Evolutionary conservation across 1,140 invertebrate species (phyloP).

Genomic region (Hylyphantes graminicola): DNA sequence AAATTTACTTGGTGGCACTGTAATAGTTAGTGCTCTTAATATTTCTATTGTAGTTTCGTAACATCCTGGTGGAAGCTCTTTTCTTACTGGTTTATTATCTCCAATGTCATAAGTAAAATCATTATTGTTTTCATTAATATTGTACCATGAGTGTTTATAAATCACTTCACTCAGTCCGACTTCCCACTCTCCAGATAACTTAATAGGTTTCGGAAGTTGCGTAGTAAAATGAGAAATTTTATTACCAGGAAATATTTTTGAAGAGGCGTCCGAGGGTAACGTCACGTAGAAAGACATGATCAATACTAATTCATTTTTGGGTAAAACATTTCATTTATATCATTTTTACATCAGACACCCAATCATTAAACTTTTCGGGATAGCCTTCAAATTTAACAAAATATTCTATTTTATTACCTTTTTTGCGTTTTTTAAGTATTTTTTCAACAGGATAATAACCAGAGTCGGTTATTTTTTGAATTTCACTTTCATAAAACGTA

Average conservation of each 20-base stretch:
- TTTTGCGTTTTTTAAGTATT: constrained; percentile 2
- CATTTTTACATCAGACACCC: not conserved
- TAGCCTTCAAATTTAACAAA: constrained; percentile 9
- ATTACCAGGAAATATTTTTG: not conserved
- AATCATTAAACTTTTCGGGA: constrained; percentile 15
- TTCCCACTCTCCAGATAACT: not conserved
- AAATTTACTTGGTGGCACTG: not conserved
- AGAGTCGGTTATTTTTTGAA: constrained; percentile 8
- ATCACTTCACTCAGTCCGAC: constrained; percentile 8
- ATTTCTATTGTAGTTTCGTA: constrained; percentile 1
- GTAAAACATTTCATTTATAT: constrained; percentile 9
- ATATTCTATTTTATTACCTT: constrained; percentile 6
- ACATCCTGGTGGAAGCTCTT: not conserved
- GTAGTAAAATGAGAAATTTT: constrained; percentile 13
- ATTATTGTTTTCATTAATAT: not conserved
- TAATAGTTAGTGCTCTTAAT: not conserved
- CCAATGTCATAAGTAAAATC: not conserved
- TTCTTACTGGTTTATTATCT: not conserved
- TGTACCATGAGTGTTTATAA: not conserved
- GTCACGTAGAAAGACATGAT: constrained; percentile 24
- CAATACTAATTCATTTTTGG: no score
- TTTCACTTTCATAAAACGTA: constrained; percentile 57
- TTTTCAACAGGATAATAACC: constrained; percentile 9
- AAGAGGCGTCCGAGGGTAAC: constrained; percentile 7
- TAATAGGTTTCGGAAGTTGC: not conserved